Conservation (phyloP, 92 coral and sea anemone species). For the Micromussa lordhowensis region DNA sequence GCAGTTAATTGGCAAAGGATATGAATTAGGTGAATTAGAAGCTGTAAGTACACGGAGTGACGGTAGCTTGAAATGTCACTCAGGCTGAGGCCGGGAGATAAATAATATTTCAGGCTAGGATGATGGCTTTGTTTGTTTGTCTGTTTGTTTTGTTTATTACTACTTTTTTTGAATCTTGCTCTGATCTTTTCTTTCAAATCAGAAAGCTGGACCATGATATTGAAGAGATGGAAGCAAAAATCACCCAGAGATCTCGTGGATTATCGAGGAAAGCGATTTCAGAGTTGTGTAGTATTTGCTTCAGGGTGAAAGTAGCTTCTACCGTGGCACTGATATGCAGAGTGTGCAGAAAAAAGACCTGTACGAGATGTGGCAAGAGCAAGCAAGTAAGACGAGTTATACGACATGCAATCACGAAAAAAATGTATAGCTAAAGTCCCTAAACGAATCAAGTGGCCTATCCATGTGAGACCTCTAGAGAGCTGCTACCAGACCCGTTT, state of each 20-base stretch:
- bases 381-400: conserved; percentile 21
- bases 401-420: not conserved
- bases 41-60: too few relatives aligned
- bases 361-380: conserved; percentile 22
- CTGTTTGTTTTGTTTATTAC: too few relatives aligned
- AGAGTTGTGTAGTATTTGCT: conserved; percentile 13
- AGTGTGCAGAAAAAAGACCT: conserved; percentile 27
- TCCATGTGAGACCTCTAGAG: too few relatives aligned
- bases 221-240: conserved; percentile 3
- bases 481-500: too few relatives aligned
- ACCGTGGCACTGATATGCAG: conserved; percentile 5
- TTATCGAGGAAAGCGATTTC: not conserved
- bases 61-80: too few relatives aligned
- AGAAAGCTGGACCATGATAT: conserved; percentile 22
- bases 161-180: not conserved
- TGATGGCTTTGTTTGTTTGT: too few relatives aligned
- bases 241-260: conserved; percentile 15
- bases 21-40: too few relatives aligned
- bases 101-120: too few relatives aligned
- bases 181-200: not conserved
- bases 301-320: conserved; percentile 28
- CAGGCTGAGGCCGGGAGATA: too few relatives aligned
- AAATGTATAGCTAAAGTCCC: too few relatives aligned
- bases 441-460: too few relatives aligned
- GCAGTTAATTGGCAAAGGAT: too few relatives aligned